phyloP scores from a whole-genome alignment of 2,797 vertebrate species.

The Cyprinella venusta region DNA sequence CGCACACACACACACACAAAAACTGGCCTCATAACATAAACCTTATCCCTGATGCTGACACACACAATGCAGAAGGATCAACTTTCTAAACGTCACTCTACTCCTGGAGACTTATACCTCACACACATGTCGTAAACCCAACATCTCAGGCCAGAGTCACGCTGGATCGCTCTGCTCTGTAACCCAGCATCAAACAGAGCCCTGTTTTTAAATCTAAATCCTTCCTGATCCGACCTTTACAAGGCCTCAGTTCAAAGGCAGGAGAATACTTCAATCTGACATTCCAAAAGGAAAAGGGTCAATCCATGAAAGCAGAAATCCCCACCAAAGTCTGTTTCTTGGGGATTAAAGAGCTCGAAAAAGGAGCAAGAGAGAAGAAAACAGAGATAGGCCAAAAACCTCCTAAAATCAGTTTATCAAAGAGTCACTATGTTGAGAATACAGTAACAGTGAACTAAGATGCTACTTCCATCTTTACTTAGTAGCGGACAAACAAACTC shows the following conservation, averaged over 20 bases:
- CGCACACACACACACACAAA: slow-evolving; percentile 18
- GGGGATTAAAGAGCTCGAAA: slow-evolving; percentile 41
- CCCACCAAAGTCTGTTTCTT: slow-evolving; percentile 24
- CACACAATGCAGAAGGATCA: slow-evolving; percentile 33
- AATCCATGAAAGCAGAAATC: slow-evolving; percentile 39
- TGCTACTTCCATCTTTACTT: neutral
- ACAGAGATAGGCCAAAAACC: too few relatives aligned
- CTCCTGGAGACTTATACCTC: slow-evolving; percentile 15
- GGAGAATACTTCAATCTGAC: slow-evolving; percentile 33
- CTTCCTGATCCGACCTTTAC: slow-evolving; percentile 46
- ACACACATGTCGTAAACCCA: slow-evolving; percentile 15
- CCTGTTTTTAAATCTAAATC: slow-evolving; percentile 34
- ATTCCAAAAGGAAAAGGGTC: slow-evolving; percentile 26
- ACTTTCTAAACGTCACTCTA: slow-evolving; percentile 25
- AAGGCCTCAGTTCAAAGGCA: slow-evolving; percentile 41
- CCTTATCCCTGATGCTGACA: neutral
- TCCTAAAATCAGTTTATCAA: too few relatives aligned
- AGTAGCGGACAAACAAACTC: neutral
- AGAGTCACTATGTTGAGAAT: neutral
- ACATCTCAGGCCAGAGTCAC: slow-evolving; percentile 11
- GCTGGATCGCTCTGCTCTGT: slow-evolving; percentile 32
- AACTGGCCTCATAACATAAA: slow-evolving; percentile 35
- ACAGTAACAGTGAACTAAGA: neutral
- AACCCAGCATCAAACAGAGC: slow-evolving; percentile 41
- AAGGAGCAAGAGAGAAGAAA: neutral